These are phyloP conservation scores for Drosophila anceps DNA, from an alignment of 2,888 invertebrate species.

Conservation along the genomic window DNA sequence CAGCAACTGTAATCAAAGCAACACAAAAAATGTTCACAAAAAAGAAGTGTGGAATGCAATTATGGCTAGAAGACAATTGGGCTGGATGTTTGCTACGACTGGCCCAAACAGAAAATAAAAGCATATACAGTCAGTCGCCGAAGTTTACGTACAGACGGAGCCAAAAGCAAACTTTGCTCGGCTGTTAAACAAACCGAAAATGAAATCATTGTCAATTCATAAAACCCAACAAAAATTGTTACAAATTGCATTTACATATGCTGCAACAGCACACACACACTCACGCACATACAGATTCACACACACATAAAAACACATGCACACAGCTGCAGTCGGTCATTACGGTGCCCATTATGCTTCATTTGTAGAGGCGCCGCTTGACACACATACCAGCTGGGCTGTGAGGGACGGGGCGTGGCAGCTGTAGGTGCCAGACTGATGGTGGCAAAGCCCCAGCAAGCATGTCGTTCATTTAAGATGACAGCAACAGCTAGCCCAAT, in stretches of 20 bases:
- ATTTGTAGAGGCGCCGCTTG: slow-evolving; percentile 68
- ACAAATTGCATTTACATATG: slow-evolving; percentile 80
- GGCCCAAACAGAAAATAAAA: slow-evolving; percentile 56
- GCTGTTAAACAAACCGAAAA: slow-evolving; percentile 76
- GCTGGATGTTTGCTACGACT: not conserved
- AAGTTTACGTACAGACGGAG: slow-evolving; percentile 56
- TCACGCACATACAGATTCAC: not conserved
- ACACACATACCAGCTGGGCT: slow-evolving; percentile 46
- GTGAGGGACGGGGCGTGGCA: not conserved
- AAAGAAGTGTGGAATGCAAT: slow-evolving; percentile 72
- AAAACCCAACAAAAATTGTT: slow-evolving; percentile 75
- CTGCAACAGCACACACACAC: slow-evolving; percentile 39
- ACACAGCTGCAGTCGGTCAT: slow-evolving; percentile 52
- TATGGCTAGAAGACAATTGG: slow-evolving; percentile 61
- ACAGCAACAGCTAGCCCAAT: slow-evolving; percentile 50
- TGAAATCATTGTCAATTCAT: slow-evolving; percentile 81
- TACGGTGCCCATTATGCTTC: slow-evolving; percentile 73
- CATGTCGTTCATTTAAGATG: slow-evolving; percentile 79
- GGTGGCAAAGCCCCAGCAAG: slow-evolving; percentile 59
- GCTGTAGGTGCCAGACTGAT: slow-evolving; percentile 26
- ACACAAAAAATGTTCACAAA: slow-evolving; percentile 43
- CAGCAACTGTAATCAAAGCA: slow-evolving; percentile 68
- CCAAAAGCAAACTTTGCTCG: slow-evolving; percentile 35
- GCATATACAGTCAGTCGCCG: slow-evolving; percentile 49
- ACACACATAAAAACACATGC: not conserved